Evolutionary conservation across 2,888 invertebrate genomes (phyloP), one percentile per base, ranked within the genome.

Genomic region (Coelinius sp.): DNA sequence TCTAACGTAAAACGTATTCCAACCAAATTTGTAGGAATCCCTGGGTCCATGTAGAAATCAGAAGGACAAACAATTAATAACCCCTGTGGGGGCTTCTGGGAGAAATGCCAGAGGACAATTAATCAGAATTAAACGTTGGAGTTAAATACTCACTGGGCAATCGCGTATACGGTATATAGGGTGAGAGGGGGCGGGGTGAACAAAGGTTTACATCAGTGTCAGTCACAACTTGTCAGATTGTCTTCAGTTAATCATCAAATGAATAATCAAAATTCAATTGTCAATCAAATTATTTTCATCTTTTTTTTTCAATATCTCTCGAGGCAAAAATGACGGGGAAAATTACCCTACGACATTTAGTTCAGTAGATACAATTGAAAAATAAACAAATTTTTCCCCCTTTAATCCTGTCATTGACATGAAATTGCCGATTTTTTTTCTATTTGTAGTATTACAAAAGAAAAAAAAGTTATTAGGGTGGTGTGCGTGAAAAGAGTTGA

Each of bases 191-290:
- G 31, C 31, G 64, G 56, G 63, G 64, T 72, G 44, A 68, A 68
- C 68, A 64, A 64, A 68, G 25, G 53, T 68, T 72, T 68, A 72
- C 72, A 84, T 87, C 86, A 87, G 86, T 87, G 87, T 87, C 87
- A 87, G 86, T 87, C 85, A 86, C 87, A 87, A 87, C 87, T 86
- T 86, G 87, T 87, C 87, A 83, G 85, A 86, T 84, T 83, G 81
- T 82, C 82, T 81, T 79, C 78, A 81, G 81, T 80, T 81, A 81
- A 79, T 76, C 78, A 69, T 76, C 80, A 82, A 20, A 20, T 83
- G 83, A 83, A 83, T 83, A 83, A 83, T 83, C 83, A 49, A 7
- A 7, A 20, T 49, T 49, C 10, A 17, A 49, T 49, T 49, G 17
- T 3, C 17, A 14, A 49, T 5, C 20, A 49, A 35, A 35, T 35